Evolutionary conservation across 2,797 vertebrate genomes (phyloP), one percentile per base, ranked within the genome.

Genomic region (Champsocephalus esox): DNA sequence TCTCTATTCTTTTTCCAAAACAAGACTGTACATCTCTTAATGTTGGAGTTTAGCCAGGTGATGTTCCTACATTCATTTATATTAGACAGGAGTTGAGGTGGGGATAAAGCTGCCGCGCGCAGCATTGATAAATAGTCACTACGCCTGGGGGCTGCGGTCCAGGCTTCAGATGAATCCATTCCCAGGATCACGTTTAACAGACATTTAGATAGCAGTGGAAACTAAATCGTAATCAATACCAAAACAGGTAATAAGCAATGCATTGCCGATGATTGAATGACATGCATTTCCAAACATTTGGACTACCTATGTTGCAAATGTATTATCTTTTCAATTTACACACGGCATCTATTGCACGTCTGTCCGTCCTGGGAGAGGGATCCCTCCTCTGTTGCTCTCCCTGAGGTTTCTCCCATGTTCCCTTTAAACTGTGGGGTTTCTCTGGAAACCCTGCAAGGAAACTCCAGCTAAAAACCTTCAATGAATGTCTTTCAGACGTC

Each of bases 121-220:
- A 3, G 38, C 14, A 12, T 1, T 0, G 9, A 60, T 16, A 14
- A 12, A 63, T 4, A 21, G 1, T 19, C 1, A 3, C 3, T 3
- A 38, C 1, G 24, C 41, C 38, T 14, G 1, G 62, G 19, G 74
- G 66, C 55, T 12, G n/a, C 44, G 1, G 34, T 66, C 62, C 67
- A 80, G 57, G 72, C 24, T n/a, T 17, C 10, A 14, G 61, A 9
- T 4, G 9, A 44, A 34, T 65, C 46, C n/a, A 24, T 12, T 44
- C 13, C 38, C 12, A 0, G 24, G 19, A 38, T 56, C 64, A 17
- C 5, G 54, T 63, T 45, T n/a, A 14, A 38, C 5, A 19, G 12
- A 11, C 24, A 12, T 57, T n/a, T 7, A 44, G 45, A 64, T 2
- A 45, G 10, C 24, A 19, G 38, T 57, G n/a, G 1, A 60, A n/a